A percentile compares a stretch with the other conserved stretches of the same genome.
phyloP scores from a whole-genome alignment of 2,888 invertebrate genomes.

The Nesidiocoris tenuis region DNA sequence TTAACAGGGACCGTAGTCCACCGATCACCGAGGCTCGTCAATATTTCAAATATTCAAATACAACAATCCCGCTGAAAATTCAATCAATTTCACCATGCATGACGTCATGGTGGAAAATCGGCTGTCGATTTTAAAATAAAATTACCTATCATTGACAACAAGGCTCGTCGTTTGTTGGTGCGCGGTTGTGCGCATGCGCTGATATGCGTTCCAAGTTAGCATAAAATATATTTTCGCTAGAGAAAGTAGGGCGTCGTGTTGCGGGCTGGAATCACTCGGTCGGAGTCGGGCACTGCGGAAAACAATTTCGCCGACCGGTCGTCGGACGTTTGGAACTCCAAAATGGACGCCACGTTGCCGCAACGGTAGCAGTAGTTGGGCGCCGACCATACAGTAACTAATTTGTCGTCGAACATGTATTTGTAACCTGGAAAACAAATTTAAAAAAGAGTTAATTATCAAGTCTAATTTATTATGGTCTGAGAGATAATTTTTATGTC shows the following conservation, averaged over 20 bases:
- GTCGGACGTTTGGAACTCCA: constrained; percentile 80
- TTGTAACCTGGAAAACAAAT: constrained; percentile 72
- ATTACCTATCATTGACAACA: too few species aligned
- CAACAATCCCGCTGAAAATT: too few species aligned
- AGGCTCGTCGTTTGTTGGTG: neutral
- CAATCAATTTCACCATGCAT: too few species aligned
- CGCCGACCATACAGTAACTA: constrained; percentile 99
- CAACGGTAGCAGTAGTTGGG: constrained; percentile 99
- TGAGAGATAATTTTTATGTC: too few species aligned
- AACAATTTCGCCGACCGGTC: constrained; percentile 82
- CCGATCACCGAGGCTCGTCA: too few species aligned
- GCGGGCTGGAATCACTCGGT: constrained; percentile 88
- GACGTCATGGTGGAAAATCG: neutral
- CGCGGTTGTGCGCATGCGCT: neutral
- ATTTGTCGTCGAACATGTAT: constrained; percentile 95
- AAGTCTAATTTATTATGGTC: neutral
- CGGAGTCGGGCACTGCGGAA: constrained; percentile 91
- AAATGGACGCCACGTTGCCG: constrained; percentile 95
- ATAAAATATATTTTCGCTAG: constrained; percentile 56
- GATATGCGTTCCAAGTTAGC: neutral
- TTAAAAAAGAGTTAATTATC: neutral
- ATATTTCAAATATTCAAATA: too few species aligned
- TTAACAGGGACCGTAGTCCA: too few species aligned
- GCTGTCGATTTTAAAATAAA: neutral
- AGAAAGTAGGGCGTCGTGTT: constrained; percentile 97